Evolutionary conservation across 1,140 invertebrate genomes (phyloP), one percentile per base, ranked within the genome.

Genomic region (Pomacea maculata): DNA sequence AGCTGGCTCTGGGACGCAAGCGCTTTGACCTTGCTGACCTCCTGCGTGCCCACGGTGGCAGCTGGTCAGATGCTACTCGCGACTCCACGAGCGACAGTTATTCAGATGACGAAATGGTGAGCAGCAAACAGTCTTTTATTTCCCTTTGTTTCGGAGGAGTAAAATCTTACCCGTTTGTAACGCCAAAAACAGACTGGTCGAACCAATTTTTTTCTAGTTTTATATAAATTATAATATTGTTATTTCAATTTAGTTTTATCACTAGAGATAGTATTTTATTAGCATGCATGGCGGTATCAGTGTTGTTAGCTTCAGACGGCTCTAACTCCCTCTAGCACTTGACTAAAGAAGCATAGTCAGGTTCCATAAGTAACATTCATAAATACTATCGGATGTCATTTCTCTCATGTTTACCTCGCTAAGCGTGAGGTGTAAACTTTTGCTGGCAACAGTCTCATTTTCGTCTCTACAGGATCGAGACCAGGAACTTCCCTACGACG

Each of bases 1-100:
- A 82, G 77, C 80, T 87, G 74, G 86, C 86, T 52, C 74, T 75
- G 72, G 86, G 84, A 19, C 82, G 84, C 52, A 68, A 78, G 61
- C 67, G 82, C 65, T 29, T 67, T 7, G 71, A 82, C 29, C 72
- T 83, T 29, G 82, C 80, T 11, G 61, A 81, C 10, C 7, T 75
- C 9, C 54, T 86, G 73, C 73, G 68, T 34, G 61, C 72, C n/a
- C 63, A 61, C 29, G 85, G 85, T 8, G 85, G 83, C 5, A 55
- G 17, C 21, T 80, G 77, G 65, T 71, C 67, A 21, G 67, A 78
- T 21, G n/a, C 65, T 25, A n/a, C 70, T 45, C 75, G 54, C 29
- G 34, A 29, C 54, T 73, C 81, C 34, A 70, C 75, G 10, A 61
- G 73, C 34, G 79, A 75, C 17, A 80, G 78, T 9, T 71, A 78